Evolutionary conservation across 2,113 vertebrate genomes (phyloP), one percentile per base, ranked within the genome.

Genomic region (Hippocampus zosterae): DNA sequence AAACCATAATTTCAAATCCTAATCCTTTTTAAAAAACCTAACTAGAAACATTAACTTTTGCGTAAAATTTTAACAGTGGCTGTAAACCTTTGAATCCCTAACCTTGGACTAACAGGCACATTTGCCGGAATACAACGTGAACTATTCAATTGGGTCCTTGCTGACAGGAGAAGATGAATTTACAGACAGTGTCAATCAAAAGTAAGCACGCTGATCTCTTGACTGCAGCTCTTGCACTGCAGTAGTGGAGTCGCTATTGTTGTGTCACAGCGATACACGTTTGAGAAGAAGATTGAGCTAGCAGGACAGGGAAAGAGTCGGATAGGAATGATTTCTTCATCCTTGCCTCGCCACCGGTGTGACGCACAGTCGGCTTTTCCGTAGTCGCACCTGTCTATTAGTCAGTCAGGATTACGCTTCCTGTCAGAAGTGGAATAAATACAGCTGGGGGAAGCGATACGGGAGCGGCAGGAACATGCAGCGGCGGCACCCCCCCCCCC

Each of bases 391-490:
- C 63, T 65, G 63, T 65, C 63, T 46, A 46, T 46, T 65, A 46
- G 63, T 65, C 63, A 65, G 42, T 65, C 63, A 65, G 63, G 63
- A 65, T 65, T 65, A 65, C 23, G 13, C 42, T 41, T 23, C 10
- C 62, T 42, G 62, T 64, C 62, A 64, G 37, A 46, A 65, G 42
- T 65, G 41, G 63, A 46, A 65, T 65, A 65, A 65, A 46, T 65
- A 65, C 23, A 46, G 42, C 42, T 46, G 42, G 63, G 63, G 63
- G 63, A 65, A 46, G 63, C 42, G 63, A 65, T 65, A 65, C n/a
- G 33, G 8, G 8, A 62, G 37, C 4, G 8, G 3, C 37, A 41
- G 60, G 25, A 57, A 57, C 55, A 57, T 15, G 55, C 23, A 12
- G 55, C 5, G 21, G 40, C 5, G 21, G 62, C n/a, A 25, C 40